Evolutionary conservation across 2,888 invertebrate genomes (phyloP), one percentile per base, ranked within the genome.

Genomic region (Aquatica leii): DNA sequence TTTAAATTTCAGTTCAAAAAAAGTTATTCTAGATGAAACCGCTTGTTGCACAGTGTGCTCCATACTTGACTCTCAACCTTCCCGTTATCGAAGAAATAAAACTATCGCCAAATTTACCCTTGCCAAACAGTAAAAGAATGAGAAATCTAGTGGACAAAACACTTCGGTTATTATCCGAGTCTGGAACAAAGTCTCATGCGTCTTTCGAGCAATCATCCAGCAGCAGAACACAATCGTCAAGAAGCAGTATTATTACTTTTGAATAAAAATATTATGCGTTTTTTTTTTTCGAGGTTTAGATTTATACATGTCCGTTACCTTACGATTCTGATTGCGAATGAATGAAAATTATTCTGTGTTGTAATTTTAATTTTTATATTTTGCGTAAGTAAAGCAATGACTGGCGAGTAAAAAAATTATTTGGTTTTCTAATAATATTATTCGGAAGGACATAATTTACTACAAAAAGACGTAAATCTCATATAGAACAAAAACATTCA

Each of bases 11-110:
- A 31, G 31, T 31, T 4, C 31, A 31, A 31, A 31, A 6, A 31
- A 9, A 11, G 12, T 71, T 69, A 62, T 76, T 74, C 8, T 73
- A 87, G 86, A 85, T 86, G 84, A 73, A 77, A n/a, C 75, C 80
- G 14, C 82, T 84, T 12, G 86, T 88, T 1, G 81, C 80, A 2
- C 79, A 82, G 46, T 85, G 87, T 0, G 87, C 87, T 0, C 88
- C 88, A 0, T 86, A 86, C 76, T 77, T 87, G 46, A 86, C 87
- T 0, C 74, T 88, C 61, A 82, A 82, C 62, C 81, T 85, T 31
- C 78, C 80, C 62, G 84, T 84, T 8, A 82, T 85, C 37, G 78
- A 82, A 11, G 83, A 84, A 1, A 77, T 84, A 0, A 78, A 82
- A 60, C 71, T 84, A 40, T 74, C 79, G 1, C 64, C 74, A 1